Evolutionary conservation across 92 coral and sea anemone species (phyloP).

Genomic region (Porites rus): DNA sequence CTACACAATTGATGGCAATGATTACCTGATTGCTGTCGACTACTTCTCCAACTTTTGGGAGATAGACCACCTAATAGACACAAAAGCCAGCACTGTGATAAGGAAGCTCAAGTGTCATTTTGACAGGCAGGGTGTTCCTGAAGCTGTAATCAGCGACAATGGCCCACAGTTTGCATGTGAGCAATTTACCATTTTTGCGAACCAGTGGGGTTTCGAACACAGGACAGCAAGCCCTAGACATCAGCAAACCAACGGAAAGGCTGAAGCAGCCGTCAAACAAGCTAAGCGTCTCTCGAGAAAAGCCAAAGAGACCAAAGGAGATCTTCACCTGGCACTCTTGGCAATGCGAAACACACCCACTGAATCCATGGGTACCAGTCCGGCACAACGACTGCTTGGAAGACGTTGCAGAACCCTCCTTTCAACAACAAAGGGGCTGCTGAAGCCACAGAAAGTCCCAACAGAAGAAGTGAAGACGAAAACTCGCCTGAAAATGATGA

Average conservation of each 20-base stretch:
- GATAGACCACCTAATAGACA: constrained; percentile 54
- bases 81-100: constrained; percentile 62
- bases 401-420: constrained; percentile 64
- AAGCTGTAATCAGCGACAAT: constrained; percentile 59
- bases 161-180: constrained; percentile 59
- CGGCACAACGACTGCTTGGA: constrained; percentile 63
- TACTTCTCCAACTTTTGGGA: constrained; percentile 77
- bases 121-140: constrained; percentile 67
- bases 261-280: constrained; percentile 66
- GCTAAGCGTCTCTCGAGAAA: constrained; percentile 62
- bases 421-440: constrained; percentile 59
- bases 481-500: no score
- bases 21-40: constrained; percentile 64
- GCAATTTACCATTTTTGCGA: constrained; percentile 54
- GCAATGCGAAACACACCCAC: constrained; percentile 71
- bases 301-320: constrained; percentile 45
- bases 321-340: constrained; percentile 61
- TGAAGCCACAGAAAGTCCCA: constrained; percentile 49
- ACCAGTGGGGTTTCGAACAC: constrained; percentile 73
- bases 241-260: constrained; percentile 68
- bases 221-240: constrained; percentile 66
- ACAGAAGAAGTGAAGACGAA: constrained; percentile 38
- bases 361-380: constrained; percentile 71
- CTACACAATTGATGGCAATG: constrained; percentile 58
- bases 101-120: constrained; percentile 71